A percentile compares a stretch with the other conserved stretches of the same genome.
Evolutionary conservation across 2,113 vertebrate species (phyloP).

Genomic region (human): DNA sequence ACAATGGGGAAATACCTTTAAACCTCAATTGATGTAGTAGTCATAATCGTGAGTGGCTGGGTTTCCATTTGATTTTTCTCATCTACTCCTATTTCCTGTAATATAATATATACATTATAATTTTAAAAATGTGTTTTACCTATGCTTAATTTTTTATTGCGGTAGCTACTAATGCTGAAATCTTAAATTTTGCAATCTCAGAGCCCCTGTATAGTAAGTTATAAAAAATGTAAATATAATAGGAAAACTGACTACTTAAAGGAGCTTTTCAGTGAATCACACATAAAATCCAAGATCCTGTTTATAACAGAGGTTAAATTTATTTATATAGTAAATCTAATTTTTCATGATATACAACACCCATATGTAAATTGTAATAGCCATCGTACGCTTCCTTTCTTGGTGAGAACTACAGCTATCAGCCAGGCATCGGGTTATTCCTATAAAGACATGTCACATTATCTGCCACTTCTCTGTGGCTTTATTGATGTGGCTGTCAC

Average conservation of each 20-base stretch:
- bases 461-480: conserved; percentile 25
- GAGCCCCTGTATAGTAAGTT: background rate
- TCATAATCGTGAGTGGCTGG: background rate
- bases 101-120: background rate
- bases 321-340: background rate
- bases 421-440: conserved; percentile 30
- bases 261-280: background rate
- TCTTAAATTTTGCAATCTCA: background rate
- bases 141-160: conserved; percentile 10
- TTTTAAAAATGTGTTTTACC: conserved; percentile 20
- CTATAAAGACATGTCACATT: conserved; percentile 55
- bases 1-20: background rate
- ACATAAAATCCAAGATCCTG: background rate
- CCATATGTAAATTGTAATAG: background rate
- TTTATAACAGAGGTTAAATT: background rate
- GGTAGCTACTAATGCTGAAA: background rate
- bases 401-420: conserved; percentile 48
- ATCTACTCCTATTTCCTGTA: background rate
- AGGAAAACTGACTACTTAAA: background rate
- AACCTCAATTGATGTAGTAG: background rate
- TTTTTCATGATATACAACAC: background rate
- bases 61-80: conserved; percentile 46
- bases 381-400: background rate
- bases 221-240: background rate
- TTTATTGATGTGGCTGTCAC: conserved; percentile 64